Percentiles rank a stretch among this genome's conserved stretches.
phyloP scores from a whole-genome alignment of 2,888 invertebrate species.

The Thereva nobilitata region DNA sequence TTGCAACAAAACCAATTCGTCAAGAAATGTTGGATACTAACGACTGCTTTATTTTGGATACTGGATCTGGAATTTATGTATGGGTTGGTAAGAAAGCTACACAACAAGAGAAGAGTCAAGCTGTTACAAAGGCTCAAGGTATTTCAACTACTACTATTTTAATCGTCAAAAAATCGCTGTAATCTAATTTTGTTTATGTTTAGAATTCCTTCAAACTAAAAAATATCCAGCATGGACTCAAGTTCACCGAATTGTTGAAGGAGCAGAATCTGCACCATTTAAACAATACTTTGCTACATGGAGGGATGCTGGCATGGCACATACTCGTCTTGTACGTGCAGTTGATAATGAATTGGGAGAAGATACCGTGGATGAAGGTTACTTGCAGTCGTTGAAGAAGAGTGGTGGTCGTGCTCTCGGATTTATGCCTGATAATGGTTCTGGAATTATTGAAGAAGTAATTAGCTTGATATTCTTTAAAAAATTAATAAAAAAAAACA shows the following conservation, averaged over 20 bases:
- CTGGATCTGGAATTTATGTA: conserved; percentile 77
- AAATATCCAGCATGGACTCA: conserved; percentile 77
- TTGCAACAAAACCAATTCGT: conserved; percentile 72
- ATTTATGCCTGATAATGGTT: conserved; percentile 76
- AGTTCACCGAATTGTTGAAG: conserved; percentile 73
- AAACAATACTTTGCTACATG: conserved; percentile 86
- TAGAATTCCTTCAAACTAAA: conserved; percentile 64
- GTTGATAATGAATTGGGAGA: conserved; percentile 54
- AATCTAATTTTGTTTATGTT: conserved; percentile 5
- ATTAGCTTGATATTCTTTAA: neutral
- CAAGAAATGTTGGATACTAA: conserved; percentile 63
- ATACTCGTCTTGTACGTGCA: conserved; percentile 63
- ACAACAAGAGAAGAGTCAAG: conserved; percentile 72
- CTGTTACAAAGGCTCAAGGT: conserved; percentile 72
- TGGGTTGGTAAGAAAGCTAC: conserved; percentile 82
- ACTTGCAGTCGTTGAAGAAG: conserved; percentile 57
- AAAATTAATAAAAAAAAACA: too few species aligned
- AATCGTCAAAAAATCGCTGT: neutral
- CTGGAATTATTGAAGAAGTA: conserved; percentile 61
- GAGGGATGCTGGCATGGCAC: conserved; percentile 69
- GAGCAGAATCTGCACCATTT: conserved; percentile 83
- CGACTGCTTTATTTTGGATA: conserved; percentile 81
- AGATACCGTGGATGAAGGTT: conserved; percentile 46
- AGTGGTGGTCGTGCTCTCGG: conserved; percentile 67
- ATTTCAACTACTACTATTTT: conserved; percentile 44